Conservation (phyloP, 1,140 invertebrate genomes). For the Melitaea cinxia region DNA sequence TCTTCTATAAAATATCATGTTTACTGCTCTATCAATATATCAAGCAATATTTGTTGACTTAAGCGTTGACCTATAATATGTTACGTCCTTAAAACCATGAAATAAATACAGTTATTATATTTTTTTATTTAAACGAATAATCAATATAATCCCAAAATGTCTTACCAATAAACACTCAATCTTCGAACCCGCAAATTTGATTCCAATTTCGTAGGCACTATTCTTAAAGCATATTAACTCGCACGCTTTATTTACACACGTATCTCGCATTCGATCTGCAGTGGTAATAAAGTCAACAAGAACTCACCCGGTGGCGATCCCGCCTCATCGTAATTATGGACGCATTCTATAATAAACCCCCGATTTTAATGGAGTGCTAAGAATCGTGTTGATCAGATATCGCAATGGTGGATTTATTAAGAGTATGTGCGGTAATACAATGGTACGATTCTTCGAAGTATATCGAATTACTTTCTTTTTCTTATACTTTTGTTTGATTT, state of each 20-base stretch:
- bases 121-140: neutral
- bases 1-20: no score
- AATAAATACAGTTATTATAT: neutral
- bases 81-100: neutral
- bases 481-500: neutral
- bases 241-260: conserved; percentile 52
- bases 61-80: neutral
- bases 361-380: conserved; percentile 72
- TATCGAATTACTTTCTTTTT: neutral
- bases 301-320: conserved; percentile 59
- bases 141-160: conserved; percentile 41
- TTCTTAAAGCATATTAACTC: conserved; percentile 45
- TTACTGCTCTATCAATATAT: no score
- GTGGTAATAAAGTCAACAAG: conserved; percentile 51
- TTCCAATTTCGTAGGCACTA: conserved; percentile 17
- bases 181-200: conserved; percentile 18
- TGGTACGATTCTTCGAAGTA: conserved; percentile 4
- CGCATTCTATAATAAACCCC: conserved; percentile 57
- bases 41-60: no score
- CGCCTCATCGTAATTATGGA: conserved; percentile 56
- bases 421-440: conserved; percentile 9
- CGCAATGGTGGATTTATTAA: conserved; percentile 10
- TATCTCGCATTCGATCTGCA: conserved; percentile 54
- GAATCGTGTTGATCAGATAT: conserved; percentile 40
- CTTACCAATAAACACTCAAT: conserved; percentile 22